Evolutionary conservation across 2,888 invertebrate species (phyloP), one percentile per base, ranked within the genome.

Genomic region (Dione vanillae): DNA sequence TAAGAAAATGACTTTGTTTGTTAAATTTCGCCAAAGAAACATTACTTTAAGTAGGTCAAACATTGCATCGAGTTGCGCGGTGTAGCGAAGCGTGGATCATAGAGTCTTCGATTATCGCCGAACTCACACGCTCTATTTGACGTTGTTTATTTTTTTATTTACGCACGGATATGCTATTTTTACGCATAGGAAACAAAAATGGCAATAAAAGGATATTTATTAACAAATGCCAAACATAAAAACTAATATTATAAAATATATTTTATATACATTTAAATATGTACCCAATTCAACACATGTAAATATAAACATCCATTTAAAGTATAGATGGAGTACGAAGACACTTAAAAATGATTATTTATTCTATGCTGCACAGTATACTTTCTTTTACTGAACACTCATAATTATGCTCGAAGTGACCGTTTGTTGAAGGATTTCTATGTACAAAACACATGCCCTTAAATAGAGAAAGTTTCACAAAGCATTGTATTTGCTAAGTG

Each of bases 81-180:
- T 76, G 76, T 85, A 79, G 78, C 86, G 85, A 81, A 84, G 89
- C 90, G 88, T 87, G 81, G 82, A 83, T 81, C 82, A 77, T 83
- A 85, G 82, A 78, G 82, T 85, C 86, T 86, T 85, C 84, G 76
- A 84, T 85, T 85, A 83, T 84, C 86, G 85, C 83, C 87, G 83
- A 87, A 85, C 86, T 85, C 81, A 81, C 88, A 91, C 88, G 90
- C 89, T 92, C 90, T 88, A 90, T 87, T 91, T 89, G 80, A 81
- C 76, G 77, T 80, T 82, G 77, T 80, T 80, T 76, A 72, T 76
- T 78, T 79, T 79, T 78, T 75, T 70, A 75, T 69, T 47, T 74
- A 73, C 71, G 73, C 77, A 70, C 76, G 75, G 76, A 77, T 75
- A 73, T 72, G 62, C 65, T 65, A 59, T 73, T 72, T 68, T 68